These are phyloP conservation scores for Lepus americanus DNA, from an alignment of 2,113 vertebrate species.

Conservation along the genomic window DNA sequence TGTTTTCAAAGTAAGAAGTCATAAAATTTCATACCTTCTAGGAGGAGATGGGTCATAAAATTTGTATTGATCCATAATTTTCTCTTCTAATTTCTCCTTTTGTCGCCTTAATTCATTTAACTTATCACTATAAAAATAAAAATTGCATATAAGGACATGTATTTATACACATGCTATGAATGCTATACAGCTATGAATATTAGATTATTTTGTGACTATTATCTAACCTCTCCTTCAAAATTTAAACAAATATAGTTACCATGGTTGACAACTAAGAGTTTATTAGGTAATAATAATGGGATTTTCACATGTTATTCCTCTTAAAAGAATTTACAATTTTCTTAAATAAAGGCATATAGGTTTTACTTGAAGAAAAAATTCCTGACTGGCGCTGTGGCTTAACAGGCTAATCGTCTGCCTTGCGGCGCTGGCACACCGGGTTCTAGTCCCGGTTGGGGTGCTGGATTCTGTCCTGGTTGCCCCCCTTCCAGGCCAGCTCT, in stretches of 20 bases:
- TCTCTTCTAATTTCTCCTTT: constrained; percentile 99
- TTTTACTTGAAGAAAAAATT: constrained; percentile 47
- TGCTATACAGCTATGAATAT: constrained; percentile 18
- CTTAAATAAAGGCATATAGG: constrained; percentile 33
- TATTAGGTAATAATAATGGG: constrained; percentile 1
- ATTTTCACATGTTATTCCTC: constrained; percentile 40
- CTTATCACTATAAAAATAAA: constrained; percentile 92
- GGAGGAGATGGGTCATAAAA: constrained; percentile 99
- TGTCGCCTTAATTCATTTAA: constrained; percentile 97
- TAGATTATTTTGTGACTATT: constrained; percentile 24
- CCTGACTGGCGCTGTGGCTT: background rate
- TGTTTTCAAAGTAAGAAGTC: constrained; percentile 18
- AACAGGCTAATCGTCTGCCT: too few species aligned
- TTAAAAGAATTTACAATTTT: constrained; percentile 41
- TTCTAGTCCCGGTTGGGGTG: too few species aligned
- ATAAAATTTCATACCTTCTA: constrained; percentile 90
- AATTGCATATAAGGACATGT: constrained; percentile 69
- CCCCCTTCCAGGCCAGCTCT: too few species aligned
- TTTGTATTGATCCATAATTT: constrained; percentile 99
- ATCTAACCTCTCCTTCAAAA: constrained; percentile 38
- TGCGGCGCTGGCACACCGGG: too few species aligned
- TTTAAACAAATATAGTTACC: constrained; percentile 38
- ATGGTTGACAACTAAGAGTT: constrained; percentile 45
- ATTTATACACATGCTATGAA: background rate
- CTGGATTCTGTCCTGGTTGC: too few species aligned